Percentiles rank a stretch among this genome's conserved stretches.
These are phyloP conservation scores for Epinotia bilunana DNA, from an alignment of 2,888 invertebrate species.

Conservation along the genomic window DNA sequence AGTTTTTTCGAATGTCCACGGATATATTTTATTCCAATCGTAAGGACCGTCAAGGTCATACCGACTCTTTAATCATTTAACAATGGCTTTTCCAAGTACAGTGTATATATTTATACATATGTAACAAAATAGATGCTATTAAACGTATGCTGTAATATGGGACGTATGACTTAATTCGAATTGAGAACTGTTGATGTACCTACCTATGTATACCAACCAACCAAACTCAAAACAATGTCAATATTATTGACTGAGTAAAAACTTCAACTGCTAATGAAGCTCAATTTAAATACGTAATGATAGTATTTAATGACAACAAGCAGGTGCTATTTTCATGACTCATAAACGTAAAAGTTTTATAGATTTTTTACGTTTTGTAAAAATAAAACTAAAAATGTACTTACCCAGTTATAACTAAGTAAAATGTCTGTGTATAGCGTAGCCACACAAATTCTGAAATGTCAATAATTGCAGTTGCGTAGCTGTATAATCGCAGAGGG, in stretches of 20 bases:
- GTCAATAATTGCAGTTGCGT: slow-evolving; percentile 7
- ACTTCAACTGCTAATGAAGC: neutral
- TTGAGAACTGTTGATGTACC: too few species aligned
- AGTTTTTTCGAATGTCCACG: too few species aligned
- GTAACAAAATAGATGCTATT: too few species aligned
- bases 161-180: too few species aligned
- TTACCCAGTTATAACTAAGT: neutral
- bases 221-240: neutral
- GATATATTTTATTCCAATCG: too few species aligned
- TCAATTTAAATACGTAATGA: neutral
- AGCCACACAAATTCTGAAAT: neutral
- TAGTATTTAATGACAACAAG: neutral
- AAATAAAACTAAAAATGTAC: neutral
- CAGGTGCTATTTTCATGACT: neutral
- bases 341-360: neutral
- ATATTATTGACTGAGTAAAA: neutral
- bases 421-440: neutral
- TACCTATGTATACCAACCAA: too few species aligned
- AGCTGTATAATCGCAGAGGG: slow-evolving; percentile 6
- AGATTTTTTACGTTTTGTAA: neutral
- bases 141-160: too few species aligned
- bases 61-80: too few species aligned
- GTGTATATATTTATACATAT: too few species aligned
- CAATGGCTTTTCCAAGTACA: too few species aligned
- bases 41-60: too few species aligned